Evolutionary conservation across 2,888 invertebrate species (phyloP), one percentile per base, ranked within the genome.

Genomic region (Elegia similella): DNA sequence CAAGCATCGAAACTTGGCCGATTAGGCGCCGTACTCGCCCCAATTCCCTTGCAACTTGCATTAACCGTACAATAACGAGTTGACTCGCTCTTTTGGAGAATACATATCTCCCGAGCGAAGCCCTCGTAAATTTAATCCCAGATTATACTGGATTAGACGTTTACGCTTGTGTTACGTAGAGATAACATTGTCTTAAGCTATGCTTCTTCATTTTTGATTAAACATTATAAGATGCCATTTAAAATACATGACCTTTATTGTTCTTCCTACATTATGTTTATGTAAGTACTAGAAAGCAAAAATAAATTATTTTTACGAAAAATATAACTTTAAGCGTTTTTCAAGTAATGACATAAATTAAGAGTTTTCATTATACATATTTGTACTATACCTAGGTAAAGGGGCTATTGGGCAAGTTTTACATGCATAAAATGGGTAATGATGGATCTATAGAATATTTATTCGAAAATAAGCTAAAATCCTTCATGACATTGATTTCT

Each of bases 1-100:
- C 48, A 30, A 29, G 42, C 55, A 23, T 48, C 13, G 48, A 50
- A 56, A 56, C 56, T 56, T 56, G 42, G 15, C 15, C 56, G 56
- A 56, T 56, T 56, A 56, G 48, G 55, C 48, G 42, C 42, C 48
- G 42, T 56, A 48, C 42, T 56, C 56, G 16, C 42, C 56, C 48
- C 29, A 56, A 56, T 56, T 30, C 56, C 29, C 56, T 48, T 56
- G 56, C 56, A 56, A 56, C 48, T 56, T 50, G 56, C 48, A 56
- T 46, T 55, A 56, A 56, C 55, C 29, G 23, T 42, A 56, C 48
- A 48, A 55, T 56, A 48, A 56, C 47, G 56, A 42, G 46, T 47
- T 47, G 48, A 42, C 42, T 56, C 42, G 42, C 42, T 48, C 48
- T 56, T 55, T 56, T 42, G 42, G 53, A 50, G 50, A 16, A 34